A percentile compares a stretch with the other conserved stretches of the same genome.
Conservation (phyloP, 64 coral and sea anemone species). For the Trachythela sp. region DNA sequence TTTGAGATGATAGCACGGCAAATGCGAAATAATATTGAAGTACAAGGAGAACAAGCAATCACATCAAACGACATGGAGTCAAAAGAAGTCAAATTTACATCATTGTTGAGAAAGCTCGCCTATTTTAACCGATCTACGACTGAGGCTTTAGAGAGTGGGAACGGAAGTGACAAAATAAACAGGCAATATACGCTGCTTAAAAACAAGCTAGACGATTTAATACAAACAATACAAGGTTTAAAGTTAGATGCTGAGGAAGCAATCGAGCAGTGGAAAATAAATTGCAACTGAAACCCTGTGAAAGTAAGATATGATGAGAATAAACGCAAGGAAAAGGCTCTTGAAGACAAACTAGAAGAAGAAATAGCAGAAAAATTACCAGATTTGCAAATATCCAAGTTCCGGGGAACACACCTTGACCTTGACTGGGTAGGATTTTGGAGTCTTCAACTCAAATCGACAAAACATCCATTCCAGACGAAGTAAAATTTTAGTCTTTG, state of each 20-base stretch:
- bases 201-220: neutral
- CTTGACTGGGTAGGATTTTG: slow-evolving; percentile 46
- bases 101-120: neutral
- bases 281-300: neutral
- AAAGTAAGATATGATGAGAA: neutral
- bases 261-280: neutral
- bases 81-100: neutral
- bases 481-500: slow-evolving; percentile 26
- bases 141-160: neutral
- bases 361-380: slow-evolving; percentile 4
- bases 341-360: neutral
- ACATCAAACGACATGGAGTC: neutral
- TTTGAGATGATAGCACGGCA: neutral
- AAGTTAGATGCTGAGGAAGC: neutral
- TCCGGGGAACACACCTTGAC: slow-evolving; percentile 29
- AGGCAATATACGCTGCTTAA: neutral
- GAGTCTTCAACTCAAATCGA: slow-evolving; percentile 42
- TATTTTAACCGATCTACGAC: slow-evolving; percentile 6
- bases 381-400: slow-evolving; percentile 25
- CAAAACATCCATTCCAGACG: slow-evolving; percentile 6
- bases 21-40: neutral
- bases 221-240: neutral
- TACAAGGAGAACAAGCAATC: neutral
- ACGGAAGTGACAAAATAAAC: neutral
- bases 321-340: neutral